Conservation (phyloP, 1,140 invertebrate species). For the Plutomurus gul region DNA sequence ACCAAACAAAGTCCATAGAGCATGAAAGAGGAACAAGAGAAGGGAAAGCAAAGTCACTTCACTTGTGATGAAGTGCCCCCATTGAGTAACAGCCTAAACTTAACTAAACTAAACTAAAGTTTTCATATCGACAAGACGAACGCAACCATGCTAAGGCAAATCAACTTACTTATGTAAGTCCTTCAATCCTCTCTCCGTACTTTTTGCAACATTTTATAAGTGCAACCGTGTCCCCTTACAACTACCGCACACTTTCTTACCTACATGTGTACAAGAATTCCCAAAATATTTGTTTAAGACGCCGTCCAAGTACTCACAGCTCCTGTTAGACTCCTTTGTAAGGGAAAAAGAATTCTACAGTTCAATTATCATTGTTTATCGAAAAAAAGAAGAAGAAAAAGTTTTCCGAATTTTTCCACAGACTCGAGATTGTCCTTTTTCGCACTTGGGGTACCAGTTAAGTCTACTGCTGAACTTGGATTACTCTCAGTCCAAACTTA, state of each 20-base stretch:
- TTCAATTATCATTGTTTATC: conserved; percentile 34
- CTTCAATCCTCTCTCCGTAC: too few relatives aligned
- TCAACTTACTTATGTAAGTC: too few relatives aligned
- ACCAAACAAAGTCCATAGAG: conserved; percentile 14
- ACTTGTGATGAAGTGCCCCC: conserved; percentile 38
- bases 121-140: conserved; percentile 6
- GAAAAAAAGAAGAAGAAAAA: conserved; percentile 5
- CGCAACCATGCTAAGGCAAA: not conserved
- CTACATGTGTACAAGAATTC: too few relatives aligned
- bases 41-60: conserved; percentile 29
- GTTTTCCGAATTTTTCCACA: not conserved
- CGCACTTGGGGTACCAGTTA: not conserved
- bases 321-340: too few relatives aligned
- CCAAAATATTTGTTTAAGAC: too few relatives aligned
- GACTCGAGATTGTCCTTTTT: not conserved
- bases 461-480: not conserved
- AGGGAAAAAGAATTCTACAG: too few relatives aligned
- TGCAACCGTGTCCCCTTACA: too few relatives aligned
- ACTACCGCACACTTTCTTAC: too few relatives aligned
- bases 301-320: too few relatives aligned
- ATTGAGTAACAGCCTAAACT: conserved; percentile 10
- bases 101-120: conserved; percentile 6
- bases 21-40: conserved; percentile 30
- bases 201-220: too few relatives aligned
- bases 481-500: too few relatives aligned